A percentile compares a stretch with the other conserved stretches of the same genome.
Conservation (phyloP, 2,888 invertebrate species). For the Pachycephus smyrnensis region DNA sequence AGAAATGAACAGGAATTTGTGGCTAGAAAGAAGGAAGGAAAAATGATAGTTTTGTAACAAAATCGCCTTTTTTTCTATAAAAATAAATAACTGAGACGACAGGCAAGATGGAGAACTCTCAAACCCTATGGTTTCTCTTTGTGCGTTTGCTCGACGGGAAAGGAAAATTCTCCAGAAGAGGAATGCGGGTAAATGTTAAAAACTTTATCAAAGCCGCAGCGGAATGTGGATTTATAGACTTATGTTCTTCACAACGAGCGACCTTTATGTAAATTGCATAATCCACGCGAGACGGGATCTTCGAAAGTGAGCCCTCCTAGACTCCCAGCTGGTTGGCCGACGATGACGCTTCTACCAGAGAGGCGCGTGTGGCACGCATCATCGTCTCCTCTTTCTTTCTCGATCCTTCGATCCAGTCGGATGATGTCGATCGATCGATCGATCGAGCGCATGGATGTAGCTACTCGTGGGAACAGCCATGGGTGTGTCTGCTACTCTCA, state of each 20-base stretch:
- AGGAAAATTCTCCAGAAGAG: not conserved
- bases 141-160: not conserved
- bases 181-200: not conserved
- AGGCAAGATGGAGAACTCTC: not conserved
- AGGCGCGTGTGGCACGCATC: not conserved
- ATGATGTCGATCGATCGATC: slow-evolving; percentile 5
- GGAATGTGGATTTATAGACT: not conserved
- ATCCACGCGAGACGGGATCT: not conserved
- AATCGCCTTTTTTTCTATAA: not conserved
- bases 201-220: too few species aligned
- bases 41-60: slow-evolving; percentile 1
- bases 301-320: not conserved
- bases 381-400: too few species aligned
- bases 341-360: not conserved
- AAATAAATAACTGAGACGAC: slow-evolving; percentile 1
- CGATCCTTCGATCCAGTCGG: not conserved
- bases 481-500: slow-evolving; percentile 9
- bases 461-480: slow-evolving; percentile 4
- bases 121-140: not conserved
- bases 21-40: slow-evolving; percentile 7
- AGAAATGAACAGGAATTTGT: not conserved
- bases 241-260: not conserved
- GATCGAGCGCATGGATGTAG: slow-evolving; percentile 10
- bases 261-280: not conserved
- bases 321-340: not conserved